A percentile compares a stretch with the other conserved stretches of the same genome.
Evolutionary conservation across 2,113 vertebrate species (phyloP).

Genomic region (Apistogramma diplotaenia): DNA sequence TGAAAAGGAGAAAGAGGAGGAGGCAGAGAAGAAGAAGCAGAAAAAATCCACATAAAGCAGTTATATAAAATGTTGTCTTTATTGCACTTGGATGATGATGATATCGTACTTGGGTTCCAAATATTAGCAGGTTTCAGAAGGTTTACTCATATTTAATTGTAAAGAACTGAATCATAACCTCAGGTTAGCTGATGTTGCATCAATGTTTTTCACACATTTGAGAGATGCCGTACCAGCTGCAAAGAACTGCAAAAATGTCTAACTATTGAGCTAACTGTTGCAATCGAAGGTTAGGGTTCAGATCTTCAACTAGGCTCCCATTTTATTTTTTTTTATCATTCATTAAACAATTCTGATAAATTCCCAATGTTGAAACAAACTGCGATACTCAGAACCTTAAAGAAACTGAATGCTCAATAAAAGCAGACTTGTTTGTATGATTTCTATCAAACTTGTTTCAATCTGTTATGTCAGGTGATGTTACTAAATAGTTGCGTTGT

Average conservation of each 20-base stretch:
- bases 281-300: slow-evolving; percentile 43
- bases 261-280: not conserved
- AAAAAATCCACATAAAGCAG: slow-evolving; percentile 77
- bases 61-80: slow-evolving; percentile 16
- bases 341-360: slow-evolving; percentile 7
- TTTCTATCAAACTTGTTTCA: not conserved
- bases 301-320: not conserved
- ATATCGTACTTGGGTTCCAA: slow-evolving; percentile 36
- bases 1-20: slow-evolving; percentile 82
- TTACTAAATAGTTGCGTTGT: not conserved
- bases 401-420: slow-evolving; percentile 61
- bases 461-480: not conserved
- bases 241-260: not conserved
- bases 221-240: not conserved
- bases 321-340: slow-evolving; percentile 27
- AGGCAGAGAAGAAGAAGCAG: slow-evolving; percentile 82
- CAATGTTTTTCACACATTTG: not conserved
- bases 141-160: slow-evolving; percentile 26
- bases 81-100: slow-evolving; percentile 54
- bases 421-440: slow-evolving; percentile 56
- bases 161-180: slow-evolving; percentile 45
- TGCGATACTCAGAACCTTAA: slow-evolving; percentile 31
- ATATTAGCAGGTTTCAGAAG: slow-evolving; percentile 18
- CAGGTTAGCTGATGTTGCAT: slow-evolving; percentile 6
- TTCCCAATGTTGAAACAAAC: slow-evolving; percentile 29